Evolutionary conservation across 2,113 vertebrate species (phyloP), one percentile per base, ranked within the genome.

Genomic region (Anser brachyrhynchus): DNA sequence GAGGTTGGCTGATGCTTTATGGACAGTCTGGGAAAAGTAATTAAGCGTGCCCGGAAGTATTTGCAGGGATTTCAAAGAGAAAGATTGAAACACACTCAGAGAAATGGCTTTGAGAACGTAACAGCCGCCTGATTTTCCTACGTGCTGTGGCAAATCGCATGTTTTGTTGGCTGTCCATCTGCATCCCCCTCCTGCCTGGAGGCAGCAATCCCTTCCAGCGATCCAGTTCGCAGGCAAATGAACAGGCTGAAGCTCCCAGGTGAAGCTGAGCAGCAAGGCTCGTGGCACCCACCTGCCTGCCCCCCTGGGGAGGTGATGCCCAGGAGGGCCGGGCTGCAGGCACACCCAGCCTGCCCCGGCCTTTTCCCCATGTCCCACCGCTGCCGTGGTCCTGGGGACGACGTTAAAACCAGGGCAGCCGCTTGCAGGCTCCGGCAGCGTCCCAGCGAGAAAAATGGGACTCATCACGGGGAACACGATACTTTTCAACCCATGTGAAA

Each of bases 261-360:
- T 29, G 7, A 67, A 39, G 58, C 17, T 62, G 46, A 69, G 19
- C 33, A 20, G 62, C 41, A 22, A 4, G 65, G 35, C 5, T 81
- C 58, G 64, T 61, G 52, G 33, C 9, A 7, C 31, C 64, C 16
- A 41, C 19, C 8, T 62, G 62, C 26, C 26, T 37, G 17, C 11
- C 18, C 28, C 39, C 31, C 21, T 14, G 20, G 58, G 37, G 6
- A 52, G 7, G 25, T 0, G 1, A 9, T 39, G 52, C 14, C 67
- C 58, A 26, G 25, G 13, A 75, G 51, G 62, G 28, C 21, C 78
- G 46, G 46, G n/a, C 37, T 18, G 25, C 13, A 29, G 23, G 8
- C n/a, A 11, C 55, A 25, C 11, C 0, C 1, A 84, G 23, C 20
- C 65, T 55, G 19, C 29, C 0, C 0, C 37, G 67, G 13, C n/a